A percentile compares a stretch with the other conserved stretches of the same genome.
phyloP scores from a whole-genome alignment of 2,113 vertebrate genomes.

The Eretmochelys imbricata region DNA sequence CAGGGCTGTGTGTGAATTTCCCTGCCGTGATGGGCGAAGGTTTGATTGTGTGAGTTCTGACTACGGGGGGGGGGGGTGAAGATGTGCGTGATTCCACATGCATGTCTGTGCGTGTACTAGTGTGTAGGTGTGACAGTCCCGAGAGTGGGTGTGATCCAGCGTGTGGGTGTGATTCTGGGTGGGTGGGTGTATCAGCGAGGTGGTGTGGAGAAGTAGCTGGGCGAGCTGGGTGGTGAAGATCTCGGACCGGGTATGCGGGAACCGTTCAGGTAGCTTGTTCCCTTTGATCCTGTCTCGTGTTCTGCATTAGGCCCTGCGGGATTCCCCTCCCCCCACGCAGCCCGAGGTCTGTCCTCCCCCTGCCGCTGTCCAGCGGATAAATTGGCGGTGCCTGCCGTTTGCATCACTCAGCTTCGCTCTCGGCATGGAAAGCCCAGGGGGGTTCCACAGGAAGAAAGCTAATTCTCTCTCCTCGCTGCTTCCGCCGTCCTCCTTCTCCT shows the following conservation, averaged over 20 bases:
- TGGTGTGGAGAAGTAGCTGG: not conserved
- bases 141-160: not conserved
- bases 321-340: not conserved
- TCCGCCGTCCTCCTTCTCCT: not conserved
- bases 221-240: not conserved
- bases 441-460: not conserved
- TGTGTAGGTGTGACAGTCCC: slow-evolving; percentile 48
- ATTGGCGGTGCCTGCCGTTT: not conserved
- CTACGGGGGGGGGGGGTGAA: not conserved
- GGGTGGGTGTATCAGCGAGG: not conserved
- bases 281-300: not conserved
- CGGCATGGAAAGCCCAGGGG: slow-evolving; percentile 14
- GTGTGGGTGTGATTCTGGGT: not conserved
- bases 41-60: not conserved
- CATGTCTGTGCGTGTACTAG: not conserved
- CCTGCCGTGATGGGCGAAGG: not conserved
- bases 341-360: not conserved
- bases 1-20: not conserved
- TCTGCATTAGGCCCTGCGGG: not conserved
- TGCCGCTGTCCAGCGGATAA: not conserved
- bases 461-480: not conserved
- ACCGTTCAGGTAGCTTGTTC: not conserved
- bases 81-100: slow-evolving; percentile 19
- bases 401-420: not conserved
- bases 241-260: not conserved